Evolutionary conservation across 1,140 invertebrate genomes (phyloP).

Genomic region (Homalodisca vitripennis): DNA sequence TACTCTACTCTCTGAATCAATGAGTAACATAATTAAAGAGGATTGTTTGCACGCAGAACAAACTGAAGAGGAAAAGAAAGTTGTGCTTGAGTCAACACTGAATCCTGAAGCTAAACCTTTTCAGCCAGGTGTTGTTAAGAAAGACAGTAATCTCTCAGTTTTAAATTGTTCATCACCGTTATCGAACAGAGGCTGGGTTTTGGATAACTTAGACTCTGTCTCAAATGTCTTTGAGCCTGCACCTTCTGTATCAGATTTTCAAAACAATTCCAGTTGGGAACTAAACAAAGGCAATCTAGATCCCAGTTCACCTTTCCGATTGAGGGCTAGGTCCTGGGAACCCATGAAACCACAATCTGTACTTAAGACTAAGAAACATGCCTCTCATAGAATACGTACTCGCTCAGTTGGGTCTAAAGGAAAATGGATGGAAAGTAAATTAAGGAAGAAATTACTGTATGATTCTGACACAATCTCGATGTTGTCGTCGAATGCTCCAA

Average conservation of each 20-base stretch:
- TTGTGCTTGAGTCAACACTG: constrained; percentile 28
- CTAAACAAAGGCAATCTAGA: constrained; percentile 23
- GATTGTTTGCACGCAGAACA: not conserved
- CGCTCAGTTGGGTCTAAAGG: constrained; percentile 40
- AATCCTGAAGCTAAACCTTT: constrained; percentile 35
- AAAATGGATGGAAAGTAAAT: constrained; percentile 11
- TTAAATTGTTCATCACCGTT: not conserved
- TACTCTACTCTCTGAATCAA: constrained; percentile 30
- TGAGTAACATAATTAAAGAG: not conserved
- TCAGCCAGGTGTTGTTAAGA: not conserved
- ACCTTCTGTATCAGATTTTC: not conserved
- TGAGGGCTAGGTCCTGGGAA: constrained; percentile 42
- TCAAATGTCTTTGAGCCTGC: constrained; percentile 5
- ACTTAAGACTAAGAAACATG: constrained; percentile 34
- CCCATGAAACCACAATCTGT: constrained; percentile 36
- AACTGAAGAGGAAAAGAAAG: not conserved
- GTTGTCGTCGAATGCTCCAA: not conserved
- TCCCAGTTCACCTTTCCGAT: constrained; percentile 35
- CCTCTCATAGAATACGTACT: constrained; percentile 36
- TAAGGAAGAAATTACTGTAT: constrained; percentile 13
- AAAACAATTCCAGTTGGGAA: constrained; percentile 11
- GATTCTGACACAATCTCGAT: not conserved
- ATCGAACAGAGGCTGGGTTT: constrained; percentile 28
- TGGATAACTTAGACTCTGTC: constrained; percentile 6
- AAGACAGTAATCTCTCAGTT: not conserved